Conservation (phyloP, 2,113 vertebrate species). For the Xenopus laevis region DNA sequence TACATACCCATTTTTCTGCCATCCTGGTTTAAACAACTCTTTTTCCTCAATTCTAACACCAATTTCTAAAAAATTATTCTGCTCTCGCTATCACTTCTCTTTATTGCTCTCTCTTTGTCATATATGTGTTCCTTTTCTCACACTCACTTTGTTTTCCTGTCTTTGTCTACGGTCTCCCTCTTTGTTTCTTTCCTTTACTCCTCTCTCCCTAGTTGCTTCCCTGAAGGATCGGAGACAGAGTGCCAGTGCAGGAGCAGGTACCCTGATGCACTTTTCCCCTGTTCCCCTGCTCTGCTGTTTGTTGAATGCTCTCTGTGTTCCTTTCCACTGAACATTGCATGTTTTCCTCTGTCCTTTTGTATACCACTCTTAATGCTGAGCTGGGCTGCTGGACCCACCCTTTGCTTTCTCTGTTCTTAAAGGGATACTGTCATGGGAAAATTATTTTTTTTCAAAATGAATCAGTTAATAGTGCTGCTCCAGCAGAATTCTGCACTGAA, state of each 20-base stretch:
- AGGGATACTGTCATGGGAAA: too few species aligned
- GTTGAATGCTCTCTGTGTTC: conserved; percentile 3
- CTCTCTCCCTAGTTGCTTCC: conserved; percentile 84
- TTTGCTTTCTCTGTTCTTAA: background rate
- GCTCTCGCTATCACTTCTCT: background rate
- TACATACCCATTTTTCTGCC: background rate
- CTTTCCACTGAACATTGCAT: background rate
- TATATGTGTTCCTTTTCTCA: background rate
- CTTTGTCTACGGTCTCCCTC: conserved; percentile 5
- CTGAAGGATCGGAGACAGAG: conserved; percentile 98
- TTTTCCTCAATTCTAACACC: background rate
- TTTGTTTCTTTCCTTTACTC: conserved; percentile 61
- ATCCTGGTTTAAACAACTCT: background rate
- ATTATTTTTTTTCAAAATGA: too few species aligned
- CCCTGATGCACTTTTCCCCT: conserved; percentile 14
- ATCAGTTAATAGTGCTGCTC: too few species aligned
- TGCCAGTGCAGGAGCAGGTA: conserved; percentile 96
- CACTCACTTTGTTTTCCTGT: background rate
- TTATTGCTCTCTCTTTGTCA: background rate
- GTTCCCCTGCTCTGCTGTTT: conserved; percentile 41
- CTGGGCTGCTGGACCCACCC: background rate
- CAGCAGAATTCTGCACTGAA: too few species aligned
- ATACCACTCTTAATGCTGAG: conserved; percentile 22
- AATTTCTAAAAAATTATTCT: too few species aligned
- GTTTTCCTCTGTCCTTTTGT: conserved; percentile 3